These are phyloP conservation scores for Latrodectus hesperus DNA, from an alignment of 2,888 invertebrate genomes.

Conservation along the genomic window DNA sequence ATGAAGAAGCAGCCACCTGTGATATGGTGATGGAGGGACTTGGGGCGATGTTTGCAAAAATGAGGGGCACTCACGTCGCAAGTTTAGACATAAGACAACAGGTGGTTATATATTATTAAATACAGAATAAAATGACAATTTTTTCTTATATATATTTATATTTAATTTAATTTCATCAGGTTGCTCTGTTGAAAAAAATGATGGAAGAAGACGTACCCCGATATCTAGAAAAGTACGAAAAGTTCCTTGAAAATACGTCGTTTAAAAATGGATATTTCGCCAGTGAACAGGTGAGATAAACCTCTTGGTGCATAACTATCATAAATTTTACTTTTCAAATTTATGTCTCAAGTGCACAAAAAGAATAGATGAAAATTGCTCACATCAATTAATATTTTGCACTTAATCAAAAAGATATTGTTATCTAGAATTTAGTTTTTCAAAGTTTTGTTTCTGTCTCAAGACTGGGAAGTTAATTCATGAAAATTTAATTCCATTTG, in stretches of 20 bases:
- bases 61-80: conserved; percentile 41
- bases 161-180: conserved; percentile 13
- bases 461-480: too few relatives aligned
- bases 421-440: too few relatives aligned
- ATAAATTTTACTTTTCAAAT: too few relatives aligned
- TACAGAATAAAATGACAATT: too few relatives aligned
- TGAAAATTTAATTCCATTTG: too few relatives aligned
- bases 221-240: conserved; percentile 47
- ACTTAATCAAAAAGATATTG: too few relatives aligned
- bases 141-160: too few relatives aligned
- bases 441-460: too few relatives aligned
- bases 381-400: too few relatives aligned
- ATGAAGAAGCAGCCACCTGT: conserved; percentile 54
- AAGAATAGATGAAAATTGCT: too few relatives aligned
- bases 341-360: too few relatives aligned
- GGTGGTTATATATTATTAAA: not conserved
- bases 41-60: conserved; percentile 61
- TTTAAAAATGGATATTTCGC: conserved; percentile 54
- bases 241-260: conserved; percentile 39
- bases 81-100: conserved; percentile 41
- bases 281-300: conserved; percentile 45
- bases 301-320: not conserved
- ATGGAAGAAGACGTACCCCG: conserved; percentile 62
- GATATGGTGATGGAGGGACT: conserved; percentile 66
- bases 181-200: conserved; percentile 47